Evolutionary conservation across 2,797 vertebrate genomes (phyloP).

Genomic region (Gallinago solitaria): DNA sequence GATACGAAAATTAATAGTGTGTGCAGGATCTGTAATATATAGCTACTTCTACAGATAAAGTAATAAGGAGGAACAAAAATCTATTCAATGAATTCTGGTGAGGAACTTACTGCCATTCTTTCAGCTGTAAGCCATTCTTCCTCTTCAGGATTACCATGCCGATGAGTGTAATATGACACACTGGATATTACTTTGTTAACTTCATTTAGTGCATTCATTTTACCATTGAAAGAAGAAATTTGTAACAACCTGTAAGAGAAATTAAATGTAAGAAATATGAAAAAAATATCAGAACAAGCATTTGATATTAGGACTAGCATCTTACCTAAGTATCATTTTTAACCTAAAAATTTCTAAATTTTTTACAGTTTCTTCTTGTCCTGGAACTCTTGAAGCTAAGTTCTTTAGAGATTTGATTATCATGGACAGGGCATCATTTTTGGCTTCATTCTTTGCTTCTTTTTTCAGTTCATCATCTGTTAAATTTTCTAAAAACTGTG

Average conservation of each 20-base stretch:
- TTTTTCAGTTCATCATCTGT: slow-evolving; percentile 99
- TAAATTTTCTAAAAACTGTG: slow-evolving; percentile 99
- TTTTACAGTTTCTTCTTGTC: slow-evolving; percentile 99
- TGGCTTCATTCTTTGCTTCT: slow-evolving; percentile 99
- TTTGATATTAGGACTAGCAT: background rate
- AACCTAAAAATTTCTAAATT: slow-evolving; percentile 99
- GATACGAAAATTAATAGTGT: background rate
- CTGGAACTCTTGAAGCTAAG: slow-evolving; percentile 97
- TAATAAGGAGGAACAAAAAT: background rate
- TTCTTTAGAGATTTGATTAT: slow-evolving; percentile 99
- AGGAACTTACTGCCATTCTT: slow-evolving; percentile 93
- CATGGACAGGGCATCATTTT: slow-evolving; percentile 99
- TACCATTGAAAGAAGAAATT: slow-evolving; percentile 99
- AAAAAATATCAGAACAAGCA: background rate
- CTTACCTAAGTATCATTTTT: slow-evolving; percentile 99
- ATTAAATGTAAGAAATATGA: slow-evolving; percentile 23
- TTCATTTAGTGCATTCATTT: slow-evolving; percentile 99
- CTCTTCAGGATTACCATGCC: slow-evolving; percentile 96
- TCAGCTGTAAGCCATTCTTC: slow-evolving; percentile 99
- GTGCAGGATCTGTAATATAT: background rate
- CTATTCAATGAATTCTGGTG: background rate
- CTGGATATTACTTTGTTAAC: slow-evolving; percentile 99
- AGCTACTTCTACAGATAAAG: background rate
- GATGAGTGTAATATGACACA: slow-evolving; percentile 98
- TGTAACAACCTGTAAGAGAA: slow-evolving; percentile 92